Evolutionary conservation across 2,113 vertebrate species (phyloP).

Genomic region (Mustela lutreola): DNA sequence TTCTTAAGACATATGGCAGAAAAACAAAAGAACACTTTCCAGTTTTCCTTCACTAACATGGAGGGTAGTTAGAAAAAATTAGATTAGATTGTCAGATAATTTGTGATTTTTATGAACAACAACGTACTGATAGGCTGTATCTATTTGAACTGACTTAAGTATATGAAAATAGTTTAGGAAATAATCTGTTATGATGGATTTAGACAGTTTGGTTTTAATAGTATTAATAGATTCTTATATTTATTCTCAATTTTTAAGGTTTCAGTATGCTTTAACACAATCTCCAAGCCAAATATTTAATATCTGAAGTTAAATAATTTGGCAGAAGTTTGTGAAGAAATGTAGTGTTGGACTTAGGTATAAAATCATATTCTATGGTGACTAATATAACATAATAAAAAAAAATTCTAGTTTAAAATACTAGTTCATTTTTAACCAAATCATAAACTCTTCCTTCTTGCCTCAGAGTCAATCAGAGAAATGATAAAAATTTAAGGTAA

Average conservation of each 20-base stretch:
- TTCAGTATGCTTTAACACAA: background rate
- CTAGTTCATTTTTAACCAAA: slow-evolving; percentile 49
- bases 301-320: background rate
- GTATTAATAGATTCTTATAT: background rate
- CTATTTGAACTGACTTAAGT: slow-evolving; percentile 7
- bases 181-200: background rate
- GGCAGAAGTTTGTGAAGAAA: slow-evolving; percentile 21
- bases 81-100: background rate
- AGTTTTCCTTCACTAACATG: background rate
- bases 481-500: background rate
- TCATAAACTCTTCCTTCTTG: slow-evolving; percentile 21
- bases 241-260: background rate
- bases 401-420: slow-evolving; percentile 26
- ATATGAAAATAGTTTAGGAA: background rate
- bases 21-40: background rate
- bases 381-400: background rate
- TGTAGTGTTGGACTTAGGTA: background rate
- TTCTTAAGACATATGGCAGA: background rate
- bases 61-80: background rate
- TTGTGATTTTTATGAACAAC: background rate
- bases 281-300: slow-evolving; percentile 7
- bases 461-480: background rate
- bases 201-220: background rate
- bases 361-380: background rate
- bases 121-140: background rate